These are phyloP conservation scores for Antheraea assamensis DNA, from an alignment of 2,888 invertebrate genomes.

Conservation along the genomic window DNA sequence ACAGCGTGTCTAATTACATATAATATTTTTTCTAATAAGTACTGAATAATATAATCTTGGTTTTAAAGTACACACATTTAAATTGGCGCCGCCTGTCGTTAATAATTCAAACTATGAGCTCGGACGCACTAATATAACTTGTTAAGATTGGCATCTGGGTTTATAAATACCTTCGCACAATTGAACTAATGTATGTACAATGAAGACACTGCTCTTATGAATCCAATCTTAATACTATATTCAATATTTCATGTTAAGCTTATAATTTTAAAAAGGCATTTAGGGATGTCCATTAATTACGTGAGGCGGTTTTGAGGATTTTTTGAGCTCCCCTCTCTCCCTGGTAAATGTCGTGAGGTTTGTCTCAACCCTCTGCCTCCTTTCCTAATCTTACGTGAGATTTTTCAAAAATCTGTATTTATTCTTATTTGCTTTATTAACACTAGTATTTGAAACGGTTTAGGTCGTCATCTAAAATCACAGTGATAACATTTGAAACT, in stretches of 20 bases:
- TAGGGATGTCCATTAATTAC: too few species aligned
- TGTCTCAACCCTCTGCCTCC: too few species aligned
- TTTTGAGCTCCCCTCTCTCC: too few species aligned
- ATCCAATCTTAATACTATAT: neutral
- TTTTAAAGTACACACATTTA: neutral
- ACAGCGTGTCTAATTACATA: neutral
- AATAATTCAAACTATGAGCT: neutral
- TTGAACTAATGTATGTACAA: constrained; percentile 3
- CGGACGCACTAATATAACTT: neutral
- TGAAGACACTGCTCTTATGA: constrained; percentile 1
- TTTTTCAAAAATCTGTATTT: too few species aligned
- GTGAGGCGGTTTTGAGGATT: too few species aligned
- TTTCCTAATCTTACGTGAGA: too few species aligned
- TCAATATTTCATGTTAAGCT: neutral
- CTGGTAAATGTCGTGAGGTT: too few species aligned
- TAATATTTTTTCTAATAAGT: neutral
- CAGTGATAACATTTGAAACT: too few species aligned
- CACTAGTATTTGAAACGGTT: too few species aligned
- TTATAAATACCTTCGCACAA: constrained; percentile 1
- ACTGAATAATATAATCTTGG: neutral
- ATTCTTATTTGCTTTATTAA: too few species aligned
- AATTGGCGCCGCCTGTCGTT: neutral
- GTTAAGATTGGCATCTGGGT: constrained; percentile 11
- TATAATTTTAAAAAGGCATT: too few species aligned
- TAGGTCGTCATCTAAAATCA: too few species aligned